A percentile compares a stretch with the other conserved stretches of the same genome.
phyloP scores from a whole-genome alignment of 2,113 vertebrate species.

The Odocoileus hemionus region DNA sequence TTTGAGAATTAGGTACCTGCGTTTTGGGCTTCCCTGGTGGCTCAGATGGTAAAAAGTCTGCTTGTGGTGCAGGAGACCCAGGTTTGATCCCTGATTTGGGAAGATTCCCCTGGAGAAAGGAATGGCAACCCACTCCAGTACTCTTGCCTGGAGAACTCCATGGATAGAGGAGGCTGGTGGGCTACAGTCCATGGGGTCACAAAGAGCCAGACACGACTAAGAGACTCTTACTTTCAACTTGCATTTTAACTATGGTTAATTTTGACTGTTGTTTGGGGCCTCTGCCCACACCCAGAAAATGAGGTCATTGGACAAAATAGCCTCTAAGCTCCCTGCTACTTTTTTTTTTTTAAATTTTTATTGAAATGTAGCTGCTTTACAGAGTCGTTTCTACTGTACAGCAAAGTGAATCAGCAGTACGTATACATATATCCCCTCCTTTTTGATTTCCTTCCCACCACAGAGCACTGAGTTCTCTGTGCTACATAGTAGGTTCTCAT shows the following conservation, averaged over 20 bases:
- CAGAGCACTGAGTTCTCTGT: background rate
- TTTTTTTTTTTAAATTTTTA: background rate
- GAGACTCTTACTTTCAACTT: background rate
- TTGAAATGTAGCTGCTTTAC: background rate
- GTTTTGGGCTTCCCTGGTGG: background rate
- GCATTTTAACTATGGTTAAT: background rate
- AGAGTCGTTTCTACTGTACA: background rate
- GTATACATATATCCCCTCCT: background rate
- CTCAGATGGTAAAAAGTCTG: background rate
- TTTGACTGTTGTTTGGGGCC: background rate
- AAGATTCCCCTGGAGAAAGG: background rate
- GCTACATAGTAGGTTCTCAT: background rate
- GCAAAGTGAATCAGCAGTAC: background rate
- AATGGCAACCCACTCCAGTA: background rate
- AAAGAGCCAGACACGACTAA: background rate
- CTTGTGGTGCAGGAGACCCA: background rate
- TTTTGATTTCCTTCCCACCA: background rate
- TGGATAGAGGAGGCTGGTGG: background rate
- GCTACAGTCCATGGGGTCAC: background rate
- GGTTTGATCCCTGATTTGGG: background rate
- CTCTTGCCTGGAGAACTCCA: background rate
- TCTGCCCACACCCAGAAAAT: background rate
- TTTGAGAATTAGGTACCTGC: background rate
- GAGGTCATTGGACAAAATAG: background rate
- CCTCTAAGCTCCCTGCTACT: background rate